Evolutionary conservation across 2,113 vertebrate species (phyloP).

Genomic region (Corythaeola cristata): DNA sequence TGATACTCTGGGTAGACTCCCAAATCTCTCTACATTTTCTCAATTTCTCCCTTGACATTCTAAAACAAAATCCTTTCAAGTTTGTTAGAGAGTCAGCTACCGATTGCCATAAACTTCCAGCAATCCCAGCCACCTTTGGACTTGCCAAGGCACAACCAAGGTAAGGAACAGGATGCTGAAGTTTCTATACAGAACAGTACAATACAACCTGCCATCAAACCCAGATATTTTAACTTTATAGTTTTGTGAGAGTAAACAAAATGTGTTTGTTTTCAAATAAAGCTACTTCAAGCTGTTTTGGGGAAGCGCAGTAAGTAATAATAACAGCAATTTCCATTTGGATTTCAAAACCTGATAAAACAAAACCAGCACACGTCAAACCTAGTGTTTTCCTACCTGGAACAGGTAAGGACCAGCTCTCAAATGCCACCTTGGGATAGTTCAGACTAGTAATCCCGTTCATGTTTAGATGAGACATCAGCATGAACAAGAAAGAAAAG

Average conservation of each 20-base stretch:
- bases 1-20: neutral
- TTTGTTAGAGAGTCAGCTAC: neutral
- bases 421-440: conserved; percentile 76
- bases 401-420: conserved; percentile 78
- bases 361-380: conserved; percentile 50
- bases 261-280: conserved; percentile 37
- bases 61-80: conserved; percentile 45
- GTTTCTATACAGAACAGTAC: neutral
- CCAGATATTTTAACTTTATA: conserved; percentile 25
- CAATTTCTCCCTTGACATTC: neutral
- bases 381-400: conserved; percentile 76
- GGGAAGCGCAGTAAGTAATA: neutral
- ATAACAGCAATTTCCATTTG: neutral
- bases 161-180: neutral
- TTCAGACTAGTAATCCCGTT: conserved; percentile 73
- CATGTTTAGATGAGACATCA: conserved; percentile 69
- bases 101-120: conserved; percentile 3
- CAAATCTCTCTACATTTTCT: conserved; percentile 22
- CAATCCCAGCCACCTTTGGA: neutral
- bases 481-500: conserved; percentile 38
- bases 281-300: neutral
- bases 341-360: conserved; percentile 43
- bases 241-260: conserved; percentile 29
- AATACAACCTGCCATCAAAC: conserved; percentile 16
- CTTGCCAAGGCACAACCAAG: neutral